Conservation (phyloP, 2,888 invertebrate genomes). For the Drosophila antonietae region DNA sequence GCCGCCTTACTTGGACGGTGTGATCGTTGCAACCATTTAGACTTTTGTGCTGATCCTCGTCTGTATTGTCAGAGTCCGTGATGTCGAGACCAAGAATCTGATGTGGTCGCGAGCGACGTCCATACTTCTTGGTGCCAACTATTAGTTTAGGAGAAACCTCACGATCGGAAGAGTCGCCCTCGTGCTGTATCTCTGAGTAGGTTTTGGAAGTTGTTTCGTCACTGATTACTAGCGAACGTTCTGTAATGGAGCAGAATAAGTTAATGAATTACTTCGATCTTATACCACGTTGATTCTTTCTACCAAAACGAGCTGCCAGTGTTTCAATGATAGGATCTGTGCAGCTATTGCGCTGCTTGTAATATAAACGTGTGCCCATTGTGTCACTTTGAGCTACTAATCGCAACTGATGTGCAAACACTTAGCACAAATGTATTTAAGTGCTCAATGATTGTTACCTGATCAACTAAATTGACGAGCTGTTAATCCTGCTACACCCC, state of each 20-base stretch:
- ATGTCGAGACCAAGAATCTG: conserved; percentile 56
- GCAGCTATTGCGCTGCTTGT: conserved; percentile 56
- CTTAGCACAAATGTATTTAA: conserved; percentile 22
- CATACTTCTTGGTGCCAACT: conserved; percentile 91
- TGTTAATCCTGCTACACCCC: conserved; percentile 8
- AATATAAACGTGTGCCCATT: conserved; percentile 82
- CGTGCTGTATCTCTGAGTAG: conserved; percentile 81
- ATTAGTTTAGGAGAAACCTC: conserved; percentile 91
- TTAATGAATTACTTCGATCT: neutral
- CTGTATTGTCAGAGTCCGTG: conserved; percentile 83
- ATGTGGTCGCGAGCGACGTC: conserved; percentile 89
- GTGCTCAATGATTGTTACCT: conserved; percentile 27
- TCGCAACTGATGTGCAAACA: conserved; percentile 20
- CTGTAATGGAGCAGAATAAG: conserved; percentile 52
- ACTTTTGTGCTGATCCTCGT: conserved; percentile 70
- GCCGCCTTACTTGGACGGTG: conserved; percentile 44
- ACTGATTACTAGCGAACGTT: conserved; percentile 77
- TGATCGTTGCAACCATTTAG: conserved; percentile 68
- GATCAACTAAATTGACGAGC: conserved; percentile 19
- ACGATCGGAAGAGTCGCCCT: conserved; percentile 86
- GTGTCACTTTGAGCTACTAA: conserved; percentile 24
- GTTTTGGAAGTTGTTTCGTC: conserved; percentile 63
- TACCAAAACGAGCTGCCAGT: conserved; percentile 77
- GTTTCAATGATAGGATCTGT: conserved; percentile 68
- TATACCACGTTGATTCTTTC: neutral